Evolutionary conservation across 2,888 invertebrate genomes (phyloP), one percentile per base, ranked within the genome.

Genomic region (Xestia sexstrigata): DNA sequence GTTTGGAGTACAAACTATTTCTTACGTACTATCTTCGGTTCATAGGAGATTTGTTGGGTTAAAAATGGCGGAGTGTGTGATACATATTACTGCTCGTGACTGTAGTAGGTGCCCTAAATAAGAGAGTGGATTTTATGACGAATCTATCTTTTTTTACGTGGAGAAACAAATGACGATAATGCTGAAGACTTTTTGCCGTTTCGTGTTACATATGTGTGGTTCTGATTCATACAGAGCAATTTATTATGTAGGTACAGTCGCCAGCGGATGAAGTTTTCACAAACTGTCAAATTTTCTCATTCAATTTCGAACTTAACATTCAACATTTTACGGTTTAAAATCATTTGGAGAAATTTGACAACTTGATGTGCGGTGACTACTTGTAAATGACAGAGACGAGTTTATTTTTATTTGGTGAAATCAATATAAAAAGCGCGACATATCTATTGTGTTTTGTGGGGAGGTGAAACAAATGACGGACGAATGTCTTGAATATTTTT

Each of bases 401-500:
- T 49, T 42, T 52, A 47, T 70, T 69, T 78, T 82, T 83, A 74
- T 79, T 42, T 26, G 45, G 17, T 30, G 17, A 15, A 80, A 76
- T 76, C 73, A 62, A 79, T 82, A 66, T 70, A 8, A 15, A n/a
- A 17, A 52, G 58, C 30, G 62, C 69, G 80, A 73, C 42, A 67
- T 62, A 75, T 60, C 47, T 47, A 35, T 63, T 47, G 67, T 26
- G 55, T 17, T 75, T 66, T 35, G 67, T 63, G 30, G 63, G 30
- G 17, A 23, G 13, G 47, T 11, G 15, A 26, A 72, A 55, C 49
- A 72, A 72, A 80, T 42, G 80, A 9, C 8, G n/a, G 3, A 8
- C 0, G 9, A 39, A 8, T 9, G 1, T 8, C 9, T 9, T 42
- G 0, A 9, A 7, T 3, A 7, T 39, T 42, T 42, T 42, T 42